These are phyloP conservation scores for Orthosia gothica DNA, from an alignment of 2,888 invertebrate species.

Conservation along the genomic window DNA sequence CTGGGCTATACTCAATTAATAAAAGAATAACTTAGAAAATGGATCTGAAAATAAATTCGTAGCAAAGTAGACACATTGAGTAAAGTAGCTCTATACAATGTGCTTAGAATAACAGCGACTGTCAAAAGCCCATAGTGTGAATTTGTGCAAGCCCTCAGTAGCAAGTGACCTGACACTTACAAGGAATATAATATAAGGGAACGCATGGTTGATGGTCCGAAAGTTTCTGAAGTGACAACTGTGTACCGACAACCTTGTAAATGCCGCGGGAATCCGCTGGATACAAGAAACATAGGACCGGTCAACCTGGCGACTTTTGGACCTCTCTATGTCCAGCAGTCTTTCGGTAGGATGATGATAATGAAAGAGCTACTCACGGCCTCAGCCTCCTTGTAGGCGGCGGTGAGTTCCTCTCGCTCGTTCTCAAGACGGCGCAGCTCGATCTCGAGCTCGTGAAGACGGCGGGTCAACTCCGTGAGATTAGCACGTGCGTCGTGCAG, in stretches of 20 bases:
- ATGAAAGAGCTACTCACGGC: slow-evolving; percentile 93
- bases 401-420: slow-evolving; percentile 99
- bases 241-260: neutral
- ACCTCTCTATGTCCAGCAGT: neutral
- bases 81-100: too few species aligned
- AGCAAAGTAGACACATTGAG: too few species aligned
- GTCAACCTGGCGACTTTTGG: neutral
- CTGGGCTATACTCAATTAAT: neutral
- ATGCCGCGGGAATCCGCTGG: neutral
- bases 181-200: neutral
- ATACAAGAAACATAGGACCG: neutral
- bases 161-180: neutral
- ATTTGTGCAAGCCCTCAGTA: neutral
- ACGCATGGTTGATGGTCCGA: neutral
- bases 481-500: slow-evolving; percentile 98
- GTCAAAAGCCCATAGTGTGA: neutral
- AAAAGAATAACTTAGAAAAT: too few species aligned
- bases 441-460: slow-evolving; percentile 99
- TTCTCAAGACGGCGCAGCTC: slow-evolving; percentile 99
- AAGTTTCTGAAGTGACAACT: neutral
- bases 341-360: neutral
- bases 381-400: slow-evolving; percentile 99
- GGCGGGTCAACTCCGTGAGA: slow-evolving; percentile 98
- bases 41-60: too few species aligned
- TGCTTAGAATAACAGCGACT: neutral